These are phyloP conservation scores for Sinelater perroti DNA, from an alignment of 2,888 invertebrate species.

Conservation along the genomic window DNA sequence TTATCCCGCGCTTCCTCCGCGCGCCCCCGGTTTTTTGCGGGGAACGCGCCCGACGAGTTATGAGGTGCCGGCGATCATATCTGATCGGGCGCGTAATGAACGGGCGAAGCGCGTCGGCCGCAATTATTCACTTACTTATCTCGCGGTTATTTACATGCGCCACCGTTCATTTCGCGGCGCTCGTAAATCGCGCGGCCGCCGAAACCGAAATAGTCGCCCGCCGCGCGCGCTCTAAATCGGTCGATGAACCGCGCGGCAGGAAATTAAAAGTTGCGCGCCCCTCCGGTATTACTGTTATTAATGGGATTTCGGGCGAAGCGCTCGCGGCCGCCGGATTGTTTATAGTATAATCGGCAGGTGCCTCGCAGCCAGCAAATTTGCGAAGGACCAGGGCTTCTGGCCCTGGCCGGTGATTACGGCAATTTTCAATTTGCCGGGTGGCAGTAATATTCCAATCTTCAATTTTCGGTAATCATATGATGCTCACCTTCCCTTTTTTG, in stretches of 20 bases:
- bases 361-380: too few relatives aligned
- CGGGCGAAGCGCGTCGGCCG: slow-evolving; percentile 6
- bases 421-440: too few relatives aligned
- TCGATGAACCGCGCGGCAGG: slow-evolving; percentile 9
- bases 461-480: too few relatives aligned
- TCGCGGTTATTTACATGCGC: slow-evolving; percentile 25
- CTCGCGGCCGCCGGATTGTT: too few relatives aligned
- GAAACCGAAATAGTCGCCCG: slow-evolving; percentile 8
- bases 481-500: too few relatives aligned
- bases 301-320: slow-evolving; percentile 1
- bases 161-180: slow-evolving; percentile 17
- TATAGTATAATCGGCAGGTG: too few relatives aligned
- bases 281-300: slow-evolving; percentile 13
- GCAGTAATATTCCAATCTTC: too few relatives aligned
- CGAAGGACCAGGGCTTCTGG: too few relatives aligned
- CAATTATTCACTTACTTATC: slow-evolving; percentile 22
- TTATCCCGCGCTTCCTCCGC: too few relatives aligned
- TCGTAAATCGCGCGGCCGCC: slow-evolving; percentile 10
- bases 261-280: slow-evolving; percentile 7
- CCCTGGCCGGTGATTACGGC: too few relatives aligned
- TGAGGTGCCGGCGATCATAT: slow-evolving; percentile 28
- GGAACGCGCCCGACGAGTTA: slow-evolving; percentile 15
- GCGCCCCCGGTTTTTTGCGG: too few relatives aligned
- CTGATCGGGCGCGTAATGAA: slow-evolving; percentile 20
- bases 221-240: slow-evolving; percentile 8